These are phyloP conservation scores for Gari tellinella DNA, from an alignment of 2,888 invertebrate genomes.

Conservation along the genomic window DNA sequence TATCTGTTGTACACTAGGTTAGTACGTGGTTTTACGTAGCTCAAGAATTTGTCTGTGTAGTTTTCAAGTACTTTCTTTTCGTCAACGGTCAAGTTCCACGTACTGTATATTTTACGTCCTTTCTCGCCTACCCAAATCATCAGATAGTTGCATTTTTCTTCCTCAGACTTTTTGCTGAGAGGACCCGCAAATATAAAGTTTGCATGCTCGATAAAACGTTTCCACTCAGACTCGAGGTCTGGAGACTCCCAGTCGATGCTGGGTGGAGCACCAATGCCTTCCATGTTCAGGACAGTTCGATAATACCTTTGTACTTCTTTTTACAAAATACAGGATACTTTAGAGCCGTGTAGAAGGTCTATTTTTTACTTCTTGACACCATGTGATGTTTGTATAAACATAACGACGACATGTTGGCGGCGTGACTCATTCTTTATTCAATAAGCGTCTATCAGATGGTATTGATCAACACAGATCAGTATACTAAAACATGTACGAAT, in stretches of 20 bases:
- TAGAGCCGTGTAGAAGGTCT: no score
- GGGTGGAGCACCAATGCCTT: constrained; percentile 1
- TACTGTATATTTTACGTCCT: constrained; percentile 29
- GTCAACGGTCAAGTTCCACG: constrained; percentile 22
- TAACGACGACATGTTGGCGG: no score
- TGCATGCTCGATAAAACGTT: constrained; percentile 8
- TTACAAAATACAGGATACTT: no score
- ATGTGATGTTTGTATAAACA: no score
- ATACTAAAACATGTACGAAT: no score
- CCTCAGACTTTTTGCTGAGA: constrained; percentile 10
- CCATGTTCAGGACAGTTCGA: background rate
- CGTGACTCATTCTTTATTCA: no score
- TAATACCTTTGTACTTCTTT: constrained; percentile 26
- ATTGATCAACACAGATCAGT: no score
- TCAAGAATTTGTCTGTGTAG: constrained; percentile 17
- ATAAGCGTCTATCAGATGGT: no score
- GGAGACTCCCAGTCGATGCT: constrained; percentile 2
- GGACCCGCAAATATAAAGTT: constrained; percentile 14
- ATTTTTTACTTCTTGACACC: no score
- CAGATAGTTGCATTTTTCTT: constrained; percentile 26
- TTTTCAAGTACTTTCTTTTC: background rate
- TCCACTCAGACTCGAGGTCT: constrained; percentile 12
- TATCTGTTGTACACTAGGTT: constrained; percentile 47
- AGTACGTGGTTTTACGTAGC: constrained; percentile 34
- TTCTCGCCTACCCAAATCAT: constrained; percentile 55